Base-by-base conservation (phyloP, 1,140 invertebrate genomes). In the Drosophila kanapiae region DNA sequence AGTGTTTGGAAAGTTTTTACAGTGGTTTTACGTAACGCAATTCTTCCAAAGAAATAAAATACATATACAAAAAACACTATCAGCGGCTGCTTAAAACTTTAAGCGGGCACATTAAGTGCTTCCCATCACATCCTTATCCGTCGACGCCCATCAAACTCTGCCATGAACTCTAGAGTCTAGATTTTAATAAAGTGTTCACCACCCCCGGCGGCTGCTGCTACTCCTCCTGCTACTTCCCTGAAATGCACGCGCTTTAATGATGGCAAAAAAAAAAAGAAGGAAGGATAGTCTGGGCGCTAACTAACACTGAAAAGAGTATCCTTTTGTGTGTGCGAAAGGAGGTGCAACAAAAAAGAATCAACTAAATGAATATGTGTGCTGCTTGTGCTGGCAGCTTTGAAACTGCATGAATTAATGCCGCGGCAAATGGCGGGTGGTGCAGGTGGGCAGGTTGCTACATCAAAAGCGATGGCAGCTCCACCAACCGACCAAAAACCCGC, bases 371-470 rank as follows among this genome's bases (percentile, higher is more conserved):
- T 75, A 78, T 57, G 60, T 75, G 60, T 75, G 67, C 72, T 53
- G 64, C 72, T 58, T 60, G 61, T 35, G 58, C 54, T 70, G 67
- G 51, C 64, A 59, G 81, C 67, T 82, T 75, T 75, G 80, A 78
- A 85, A 71, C 75, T 87, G 76, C 76, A 83, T 87, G 76, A 86
- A 86, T 86, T 86, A 86, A 87, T 87, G 84, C 80, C 75, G 62
- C 83, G 57, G 47, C 56, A 74, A 60, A 8, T 23, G 18, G 45
- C 33, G 61, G 62, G 16, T 18, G 49, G 13, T n/a, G 38, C 37
- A 23, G 18, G 62, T 59, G 31, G 48, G 27, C 45, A 57, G 59
- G 71, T 82, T 69, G 76, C 62, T 71, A 87, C 83, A 87, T 87
- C 83, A 83, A 82, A 82, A 86, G 83, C 63, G 56, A 72, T 38